These are phyloP conservation scores for Alcedo quadribrachys DNA, from an alignment of 2,797 vertebrate species.

Conservation along the genomic window DNA sequence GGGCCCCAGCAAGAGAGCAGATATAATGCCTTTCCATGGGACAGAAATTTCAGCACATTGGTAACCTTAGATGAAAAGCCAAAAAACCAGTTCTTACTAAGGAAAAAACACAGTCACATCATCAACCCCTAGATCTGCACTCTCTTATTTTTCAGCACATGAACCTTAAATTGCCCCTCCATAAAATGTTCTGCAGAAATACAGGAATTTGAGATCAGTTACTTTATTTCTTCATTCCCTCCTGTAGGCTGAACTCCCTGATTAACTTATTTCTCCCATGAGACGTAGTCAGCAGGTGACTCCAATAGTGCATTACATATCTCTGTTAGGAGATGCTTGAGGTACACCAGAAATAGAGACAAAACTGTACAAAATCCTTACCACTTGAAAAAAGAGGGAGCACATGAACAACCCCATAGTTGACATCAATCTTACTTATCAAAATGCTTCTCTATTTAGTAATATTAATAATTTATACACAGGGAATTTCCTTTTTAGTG, in stretches of 20 bases:
- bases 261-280: background rate
- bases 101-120: background rate
- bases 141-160: background rate
- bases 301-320: background rate
- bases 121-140: background rate
- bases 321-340: background rate
- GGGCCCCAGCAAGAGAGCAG: background rate
- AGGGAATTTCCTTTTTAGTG: background rate
- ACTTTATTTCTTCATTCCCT: background rate
- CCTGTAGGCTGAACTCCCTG: background rate
- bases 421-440: too few species aligned
- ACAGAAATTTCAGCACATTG: background rate
- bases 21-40: background rate
- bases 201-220: background rate
- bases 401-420: rapidly evolving
- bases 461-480: background rate
- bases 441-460: background rate
- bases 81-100: background rate
- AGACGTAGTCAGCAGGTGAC: background rate
- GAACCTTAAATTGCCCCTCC: rapidly evolving
- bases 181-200: background rate
- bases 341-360: background rate
- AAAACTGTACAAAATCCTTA: background rate
- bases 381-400: background rate
- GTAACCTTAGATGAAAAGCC: background rate